Base-by-base conservation (phyloP, 2,797 vertebrate species). In the Micropoecilia bifurca region DNA sequence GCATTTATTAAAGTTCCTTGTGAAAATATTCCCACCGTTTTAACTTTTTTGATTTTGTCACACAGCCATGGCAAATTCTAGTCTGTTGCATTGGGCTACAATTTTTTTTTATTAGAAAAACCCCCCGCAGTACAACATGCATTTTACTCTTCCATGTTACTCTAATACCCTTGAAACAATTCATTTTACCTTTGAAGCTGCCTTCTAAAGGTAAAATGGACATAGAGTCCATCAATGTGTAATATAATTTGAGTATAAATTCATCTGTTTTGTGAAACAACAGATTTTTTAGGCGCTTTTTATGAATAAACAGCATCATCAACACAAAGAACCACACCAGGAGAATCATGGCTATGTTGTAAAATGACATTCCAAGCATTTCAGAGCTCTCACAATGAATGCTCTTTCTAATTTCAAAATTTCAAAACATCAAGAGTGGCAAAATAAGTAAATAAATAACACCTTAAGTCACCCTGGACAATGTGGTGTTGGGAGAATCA, bases 1-100 rank as follows among this genome's bases (percentile, higher is more conserved):
- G 6, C 13, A 7, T 14, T 30, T 7, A 3, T 39, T 61, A 87
- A 55, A 87, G 79, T 33, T 66, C 73, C 63, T 25, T 25, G 63
- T n/a, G 8, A 66, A 20, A 66, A 8, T 66, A 66, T 66, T 20
- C 33, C 7, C 18, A 66, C 33, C 9, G 18, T 22, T 66, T 66
- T 22, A 39, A 39, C 8, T 18, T 33, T 61, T 61, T 33, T 33
- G 14, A 63, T 63, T 63, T 20, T 63, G 18, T 63, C 16, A 63
- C 18, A 63, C 2, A 63, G 7, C 61, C 61, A 63, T 30, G 33
- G 18, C 33, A 61, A 61, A 33, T 14, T 18, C 30, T 18, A 63
- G 33, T 63, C 1, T 63, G 6, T 36, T 36, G 3, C 20, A 36
- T 1, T 36, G 33, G 7, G 61, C 30, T 22, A 36, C 36, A 36